A percentile compares a stretch with the other conserved stretches of the same genome.
Conservation (phyloP, 1,140 invertebrate species). For the Drosophila pseudoobscura region DNA sequence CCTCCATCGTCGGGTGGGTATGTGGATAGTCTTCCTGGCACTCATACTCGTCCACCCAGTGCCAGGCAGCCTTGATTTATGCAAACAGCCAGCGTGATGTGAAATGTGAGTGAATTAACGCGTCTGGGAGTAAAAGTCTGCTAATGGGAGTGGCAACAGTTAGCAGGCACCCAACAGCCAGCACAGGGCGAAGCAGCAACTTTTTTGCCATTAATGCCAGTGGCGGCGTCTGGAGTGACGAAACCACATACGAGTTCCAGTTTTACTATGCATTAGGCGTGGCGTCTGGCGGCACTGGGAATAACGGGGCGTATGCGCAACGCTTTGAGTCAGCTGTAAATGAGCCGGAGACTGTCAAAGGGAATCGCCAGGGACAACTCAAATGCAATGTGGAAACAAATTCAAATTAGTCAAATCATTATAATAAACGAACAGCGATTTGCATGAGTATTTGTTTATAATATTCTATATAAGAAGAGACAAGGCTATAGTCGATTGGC, state of each 20-base stretch:
- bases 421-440: too few relatives aligned
- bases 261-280: slow-evolving; percentile 28
- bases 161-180: not conserved
- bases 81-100: slow-evolving; percentile 68
- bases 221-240: slow-evolving; percentile 20
- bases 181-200: slow-evolving; percentile 6
- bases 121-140: slow-evolving; percentile 61
- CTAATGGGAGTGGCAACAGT: slow-evolving; percentile 69
- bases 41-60: slow-evolving; percentile 2
- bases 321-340: not conserved
- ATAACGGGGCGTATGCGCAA: slow-evolving; percentile 32
- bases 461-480: too few relatives aligned
- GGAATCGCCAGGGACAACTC: too few relatives aligned
- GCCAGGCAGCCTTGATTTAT: slow-evolving; percentile 60
- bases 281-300: not conserved
- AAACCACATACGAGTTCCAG: slow-evolving; percentile 14
- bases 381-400: too few relatives aligned
- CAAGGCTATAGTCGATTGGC: too few relatives aligned
- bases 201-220: slow-evolving; percentile 58
- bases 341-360: not conserved
- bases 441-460: too few relatives aligned
- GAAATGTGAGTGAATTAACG: slow-evolving; percentile 68
- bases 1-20: slow-evolving; percentile 30
- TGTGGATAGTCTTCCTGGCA: too few relatives aligned
- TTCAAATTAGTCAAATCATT: slow-evolving; percentile 12